Percentiles rank a stretch among this genome's conserved stretches.
Conservation (phyloP, 2,113 vertebrate genomes). For the Siniperca knerii region DNA sequence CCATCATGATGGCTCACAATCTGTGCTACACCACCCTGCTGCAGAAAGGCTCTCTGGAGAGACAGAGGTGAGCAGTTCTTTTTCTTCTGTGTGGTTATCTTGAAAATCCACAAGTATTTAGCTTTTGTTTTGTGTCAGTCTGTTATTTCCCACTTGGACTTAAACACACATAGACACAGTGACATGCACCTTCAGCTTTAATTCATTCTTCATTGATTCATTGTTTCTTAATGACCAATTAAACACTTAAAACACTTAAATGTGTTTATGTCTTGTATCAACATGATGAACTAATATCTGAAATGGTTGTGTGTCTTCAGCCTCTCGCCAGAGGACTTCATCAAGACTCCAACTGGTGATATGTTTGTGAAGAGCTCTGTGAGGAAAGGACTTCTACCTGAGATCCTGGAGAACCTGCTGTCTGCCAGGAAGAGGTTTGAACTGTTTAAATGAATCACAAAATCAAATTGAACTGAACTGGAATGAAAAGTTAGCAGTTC, state of each 20-base stretch:
- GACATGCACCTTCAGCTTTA: too few species aligned
- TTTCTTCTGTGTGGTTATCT: not conserved
- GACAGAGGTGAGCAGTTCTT: slow-evolving; percentile 76
- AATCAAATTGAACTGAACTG: not conserved
- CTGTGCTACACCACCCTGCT: slow-evolving; percentile 93
- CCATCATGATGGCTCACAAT: slow-evolving; percentile 97
- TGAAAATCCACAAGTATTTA: not conserved
- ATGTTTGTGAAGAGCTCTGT: slow-evolving; percentile 90
- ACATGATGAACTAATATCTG: not conserved
- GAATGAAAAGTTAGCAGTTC: not conserved
- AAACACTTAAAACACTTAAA: not conserved
- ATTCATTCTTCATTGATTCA: not conserved
- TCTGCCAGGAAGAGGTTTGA: slow-evolving; percentile 90
- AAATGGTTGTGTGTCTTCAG: slow-evolving; percentile 69
- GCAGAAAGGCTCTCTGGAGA: slow-evolving; percentile 85
- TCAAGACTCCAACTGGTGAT: slow-evolving; percentile 91
- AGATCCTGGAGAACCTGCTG: slow-evolving; percentile 93
- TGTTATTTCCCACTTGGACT: not conserved
- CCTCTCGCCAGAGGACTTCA: slow-evolving; percentile 89
- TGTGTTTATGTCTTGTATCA: not conserved
- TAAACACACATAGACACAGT: too few species aligned
- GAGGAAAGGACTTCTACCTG: slow-evolving; percentile 92
- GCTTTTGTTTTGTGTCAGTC: not conserved
- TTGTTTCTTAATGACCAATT: not conserved
- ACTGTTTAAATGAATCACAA: not conserved